Evolutionary conservation across 2,888 invertebrate genomes (phyloP), one percentile per base, ranked within the genome.

Genomic region (Cosmopolites sordidus): DNA sequence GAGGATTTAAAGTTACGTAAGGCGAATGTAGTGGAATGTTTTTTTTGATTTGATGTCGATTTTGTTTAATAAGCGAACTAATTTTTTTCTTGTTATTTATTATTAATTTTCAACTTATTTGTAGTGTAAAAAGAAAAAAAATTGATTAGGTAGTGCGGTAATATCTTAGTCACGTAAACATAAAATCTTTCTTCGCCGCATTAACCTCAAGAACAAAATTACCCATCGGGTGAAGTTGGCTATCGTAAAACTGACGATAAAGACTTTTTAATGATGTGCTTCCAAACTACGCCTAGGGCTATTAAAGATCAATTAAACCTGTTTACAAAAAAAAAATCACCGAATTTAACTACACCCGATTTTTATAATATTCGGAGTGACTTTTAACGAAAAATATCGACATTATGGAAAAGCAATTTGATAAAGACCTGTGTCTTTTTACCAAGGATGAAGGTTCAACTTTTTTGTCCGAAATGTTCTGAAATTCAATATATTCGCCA

Each of bases 221-320:
- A 40, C 15, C 15, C 40, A 40, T 11, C 9, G 40, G 9, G 15
- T 16, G 40, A 40, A 40, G 16, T 16, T 40, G 8, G 4, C 17
- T 40, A 40, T 40, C 40, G 40, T 40, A 40, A 40, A 40, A 40
- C 40, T 8, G 40, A 40, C 40, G 40, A 40, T 40, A 40, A 40
- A 40, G 40, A 40, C 16, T 16, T 40, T 40, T 40, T 40, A 40
- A 40, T 40, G 40, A 40, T 40, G 16, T 16, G 16, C 40, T 40
- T 40, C 38, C 17, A 40, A 40, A 40, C 40, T 40, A 40, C 40
- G 40, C 40, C 11, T 40, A 8, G 17, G 17, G 40, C 40, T 40
- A 40, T 40, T 40, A 40, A 40, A 40, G 40, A 40, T 40, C 40
- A 16, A 40, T 40, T 40, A 40, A 40, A 40, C 16, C 14, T 40